Evolutionary conservation across 2,888 invertebrate genomes (phyloP).

Genomic region (Orthonevra nobilis): DNA sequence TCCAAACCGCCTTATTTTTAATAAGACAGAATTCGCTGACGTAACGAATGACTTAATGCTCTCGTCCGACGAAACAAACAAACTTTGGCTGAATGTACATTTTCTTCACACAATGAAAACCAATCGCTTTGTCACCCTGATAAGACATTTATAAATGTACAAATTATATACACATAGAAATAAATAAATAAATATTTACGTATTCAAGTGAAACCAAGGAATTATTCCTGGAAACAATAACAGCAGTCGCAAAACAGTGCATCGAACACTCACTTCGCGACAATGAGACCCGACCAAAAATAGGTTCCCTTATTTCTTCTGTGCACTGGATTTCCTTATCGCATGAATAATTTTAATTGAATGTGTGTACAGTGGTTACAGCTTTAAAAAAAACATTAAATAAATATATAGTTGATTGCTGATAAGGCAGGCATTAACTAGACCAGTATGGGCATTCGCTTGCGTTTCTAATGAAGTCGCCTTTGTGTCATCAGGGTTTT

Average conservation of each 20-base stretch:
- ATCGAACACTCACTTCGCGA: neutral
- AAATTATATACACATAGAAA: neutral
- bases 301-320: neutral
- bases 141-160: neutral
- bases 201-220: conserved; percentile 30
- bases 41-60: neutral
- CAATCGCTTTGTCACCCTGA: no score
- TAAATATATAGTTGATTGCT: conserved; percentile 10
- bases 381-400: neutral
- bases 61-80: no score
- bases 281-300: conserved; percentile 14
- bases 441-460: neutral
- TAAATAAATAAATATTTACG: conserved; percentile 19
- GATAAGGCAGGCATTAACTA: conserved; percentile 3
- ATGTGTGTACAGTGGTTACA: neutral
- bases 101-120: no score
- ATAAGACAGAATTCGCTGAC: neutral
- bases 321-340: conserved; percentile 33
- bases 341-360: conserved; percentile 33
- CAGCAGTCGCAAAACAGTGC: neutral
- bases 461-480: conserved; percentile 1
- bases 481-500: conserved; percentile 15
- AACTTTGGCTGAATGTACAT: no score
- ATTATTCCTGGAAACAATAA: conserved; percentile 19
- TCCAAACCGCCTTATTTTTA: no score